Evolutionary conservation across 2,113 vertebrate species (phyloP), one percentile per base, ranked within the genome.

Genomic region (Esox niger): DNA sequence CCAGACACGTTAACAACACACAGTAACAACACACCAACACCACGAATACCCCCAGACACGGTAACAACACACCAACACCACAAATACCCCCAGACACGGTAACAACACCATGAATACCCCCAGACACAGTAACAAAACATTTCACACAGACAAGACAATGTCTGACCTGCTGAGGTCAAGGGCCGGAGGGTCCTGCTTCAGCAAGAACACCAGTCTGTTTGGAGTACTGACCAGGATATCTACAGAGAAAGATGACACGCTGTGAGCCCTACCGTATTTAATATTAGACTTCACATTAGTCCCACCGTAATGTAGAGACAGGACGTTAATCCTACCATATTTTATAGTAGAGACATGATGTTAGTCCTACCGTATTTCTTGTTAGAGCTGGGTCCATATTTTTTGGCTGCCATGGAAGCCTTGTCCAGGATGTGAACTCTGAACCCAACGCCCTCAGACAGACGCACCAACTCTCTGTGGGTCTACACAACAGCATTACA

Each of bases 331-430:
- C n/a, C n/a, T n/a, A n/a, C n/a, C n/a, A n/a, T n/a, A n/a, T n/a
- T n/a, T n/a, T n/a, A n/a, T n/a, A n/a, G n/a, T n/a, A n/a, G n/a
- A n/a, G n/a, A n/a, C n/a, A n/a, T n/a, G n/a, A n/a, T n/a, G n/a
- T n/a, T n/a, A n/a, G n/a, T n/a, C n/a, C n/a, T 89, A 98, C 95
- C 96, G 35, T 94, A 98, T 85, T 95, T 98, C 83, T 93, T 96
- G 47, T 93, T 93, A 3, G 95, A 96, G 66, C 93, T 93, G 55
- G 95, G 92, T 8, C 95, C 95, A 68, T 95, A 96, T 84, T 94
- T 98, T 84, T 95, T 97, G 13, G 92, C 94, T 43, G 96, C 95
- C 43, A 94, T 87, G 46, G 92, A 88, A 59, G 95, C 93, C 90
- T 98, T 99, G 84, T 98, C 91, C 61, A 99, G 95, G 89, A 95